Evolutionary conservation across 53 echinoderm and acorn worm genomes (phyloP).

Genomic region (Hippasteria phrygiana): DNA sequence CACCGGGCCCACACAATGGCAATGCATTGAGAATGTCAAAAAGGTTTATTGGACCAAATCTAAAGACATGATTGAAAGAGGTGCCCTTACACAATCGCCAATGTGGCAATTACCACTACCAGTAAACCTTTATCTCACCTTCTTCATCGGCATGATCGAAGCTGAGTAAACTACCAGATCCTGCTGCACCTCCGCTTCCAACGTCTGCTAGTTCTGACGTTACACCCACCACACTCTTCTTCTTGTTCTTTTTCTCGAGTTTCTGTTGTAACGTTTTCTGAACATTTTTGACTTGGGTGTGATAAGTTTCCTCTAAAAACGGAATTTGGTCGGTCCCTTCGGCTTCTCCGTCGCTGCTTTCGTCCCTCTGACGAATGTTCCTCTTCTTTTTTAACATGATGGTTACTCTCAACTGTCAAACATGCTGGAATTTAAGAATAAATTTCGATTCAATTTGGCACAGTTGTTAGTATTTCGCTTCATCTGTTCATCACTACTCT

Average conservation of each 20-base stretch:
- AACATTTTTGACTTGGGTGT: conserved; percentile 78
- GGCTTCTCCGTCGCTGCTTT: conserved; percentile 78
- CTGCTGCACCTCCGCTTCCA: conserved; percentile 18
- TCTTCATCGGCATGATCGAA: conserved; percentile 88
- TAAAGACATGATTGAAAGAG: no score
- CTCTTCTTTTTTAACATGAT: conserved; percentile 87
- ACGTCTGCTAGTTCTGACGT: neutral
- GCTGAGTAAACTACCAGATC: conserved; percentile 69
- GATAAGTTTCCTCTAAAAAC: conserved; percentile 91
- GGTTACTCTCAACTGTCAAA: neutral
- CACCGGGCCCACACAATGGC: no score
- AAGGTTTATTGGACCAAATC: no score
- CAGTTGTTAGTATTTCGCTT: no score
- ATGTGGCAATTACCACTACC: no score
- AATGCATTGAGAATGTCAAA: no score
- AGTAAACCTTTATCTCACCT: neutral
- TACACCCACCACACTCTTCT: conserved; percentile 63
- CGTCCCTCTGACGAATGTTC: conserved; percentile 82
- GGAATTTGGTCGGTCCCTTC: conserved; percentile 78
- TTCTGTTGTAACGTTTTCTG: conserved; percentile 53
- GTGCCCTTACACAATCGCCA: no score
- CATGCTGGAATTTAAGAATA: neutral
- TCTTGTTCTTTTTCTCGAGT: conserved; percentile 70
- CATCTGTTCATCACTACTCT: neutral
- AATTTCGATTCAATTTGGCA: neutral